Evolutionary conservation across 2,888 invertebrate genomes (phyloP).

Genomic region (Dascillus cervinus): DNA sequence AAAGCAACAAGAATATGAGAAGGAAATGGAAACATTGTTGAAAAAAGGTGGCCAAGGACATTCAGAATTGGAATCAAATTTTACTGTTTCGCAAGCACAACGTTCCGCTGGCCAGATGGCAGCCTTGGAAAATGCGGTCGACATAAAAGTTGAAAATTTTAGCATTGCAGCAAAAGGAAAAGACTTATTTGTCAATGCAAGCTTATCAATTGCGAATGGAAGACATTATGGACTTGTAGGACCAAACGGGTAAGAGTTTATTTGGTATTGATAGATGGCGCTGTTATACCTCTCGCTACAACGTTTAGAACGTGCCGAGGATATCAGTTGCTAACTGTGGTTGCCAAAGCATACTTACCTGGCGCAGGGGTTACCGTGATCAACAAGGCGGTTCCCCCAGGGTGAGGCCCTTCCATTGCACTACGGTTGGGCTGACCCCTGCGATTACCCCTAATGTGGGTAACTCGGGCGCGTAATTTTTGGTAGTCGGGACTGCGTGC

Average conservation of each 20-base stretch:
- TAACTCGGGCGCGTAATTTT: conserved; percentile 55
- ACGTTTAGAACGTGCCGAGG: no score
- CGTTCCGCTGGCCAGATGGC: conserved; percentile 68
- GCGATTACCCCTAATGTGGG: conserved; percentile 59
- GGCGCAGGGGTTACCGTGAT: conserved; percentile 53
- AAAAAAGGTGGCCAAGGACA: conserved; percentile 85
- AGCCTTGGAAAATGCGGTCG: conserved; percentile 85
- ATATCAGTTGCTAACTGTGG: no score
- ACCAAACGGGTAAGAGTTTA: conserved; percentile 76
- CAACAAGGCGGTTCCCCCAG: conserved; percentile 56
- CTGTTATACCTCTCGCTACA: no score
- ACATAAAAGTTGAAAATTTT: conserved; percentile 98
- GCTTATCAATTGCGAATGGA: conserved; percentile 84
- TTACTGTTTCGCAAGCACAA: conserved; percentile 85
- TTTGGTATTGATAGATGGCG: no score
- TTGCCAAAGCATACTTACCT: conserved; percentile 39
- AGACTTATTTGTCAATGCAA: conserved; percentile 94
- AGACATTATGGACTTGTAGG: conserved; percentile 96
- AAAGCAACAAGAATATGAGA: conserved; percentile 82
- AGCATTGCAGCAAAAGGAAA: conserved; percentile 97
- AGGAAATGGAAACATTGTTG: conserved; percentile 75
- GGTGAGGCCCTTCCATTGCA: conserved; percentile 59
- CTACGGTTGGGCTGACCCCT: conserved; percentile 57
- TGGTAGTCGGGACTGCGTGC: conserved; percentile 51
- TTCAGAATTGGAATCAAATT: conserved; percentile 86